Base-by-base conservation (phyloP, 2,888 invertebrate species). In the Ennomos fuscantarius region DNA sequence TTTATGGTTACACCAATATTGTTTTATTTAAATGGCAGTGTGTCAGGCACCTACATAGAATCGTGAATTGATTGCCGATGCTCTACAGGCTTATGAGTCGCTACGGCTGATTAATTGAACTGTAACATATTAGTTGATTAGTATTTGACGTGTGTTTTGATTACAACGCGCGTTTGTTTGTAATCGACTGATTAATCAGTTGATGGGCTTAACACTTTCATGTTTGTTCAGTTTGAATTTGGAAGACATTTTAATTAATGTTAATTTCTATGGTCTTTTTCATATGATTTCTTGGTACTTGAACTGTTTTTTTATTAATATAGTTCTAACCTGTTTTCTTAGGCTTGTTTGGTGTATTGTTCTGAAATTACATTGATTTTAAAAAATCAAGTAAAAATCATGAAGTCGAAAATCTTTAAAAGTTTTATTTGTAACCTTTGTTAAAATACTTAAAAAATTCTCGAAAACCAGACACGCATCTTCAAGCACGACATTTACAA, bases 401-500 rank as follows among this genome's bases (percentile, higher is more conserved):
- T 2, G 3, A 2, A 3, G 1, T 24, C 1, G 24, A 24, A 24
- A 2, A 2, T 24, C 3, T 2, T 3, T 2, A 24, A 24, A 24
- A 3, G 3, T 3, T 24, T 2, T 24, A 24, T 2, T 41, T 15
- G 42, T 10, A 42, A n/a, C n/a, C 31, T 32, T 24, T 6, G 8
- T 8, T 32, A 36, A 36, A 48, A 48, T 32, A 39, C n/a, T 24
- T 34, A 8, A 34, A 45, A 39, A 33, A 40, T 9, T 8, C 12
- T 24, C 33, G 6, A 9, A 41, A 44, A 12, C 9, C 35, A 45
- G 42, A 46, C 51, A 47, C 56, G 56, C 51, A 37, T 51, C 46
- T 57, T 31, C 11, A 48, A 55, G 63, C 58, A 65, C 62, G 65
- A 50, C 67, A 55, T 72, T 76, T 66, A 73, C 61, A 73, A 73